Conservation (phyloP, 2,888 invertebrate species). For the Hemistola chrysoprasaria region DNA sequence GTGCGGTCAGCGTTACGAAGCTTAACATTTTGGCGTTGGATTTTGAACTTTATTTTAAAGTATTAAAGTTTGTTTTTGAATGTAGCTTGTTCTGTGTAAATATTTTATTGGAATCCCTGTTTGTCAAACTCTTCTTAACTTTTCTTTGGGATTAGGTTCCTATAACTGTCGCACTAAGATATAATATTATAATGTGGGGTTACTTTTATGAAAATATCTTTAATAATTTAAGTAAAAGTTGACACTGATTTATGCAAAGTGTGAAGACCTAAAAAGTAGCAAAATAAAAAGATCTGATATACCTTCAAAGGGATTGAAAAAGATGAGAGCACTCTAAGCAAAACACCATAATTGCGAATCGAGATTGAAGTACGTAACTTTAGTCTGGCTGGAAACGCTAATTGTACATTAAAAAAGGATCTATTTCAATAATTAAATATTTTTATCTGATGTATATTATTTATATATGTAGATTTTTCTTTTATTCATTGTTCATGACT, state of each 20-base stretch:
- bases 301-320: conserved; percentile 1
- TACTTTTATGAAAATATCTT: no score
- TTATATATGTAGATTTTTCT: no score
- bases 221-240: no score
- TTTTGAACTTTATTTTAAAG: not conserved
- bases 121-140: conserved; percentile 3
- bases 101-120: not conserved
- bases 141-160: not conserved
- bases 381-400: no score
- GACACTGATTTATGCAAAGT: no score
- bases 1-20: conserved; percentile 16
- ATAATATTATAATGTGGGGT: no score
- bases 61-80: not conserved
- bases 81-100: not conserved
- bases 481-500: no score
- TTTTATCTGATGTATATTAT: no score
- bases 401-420: no score
- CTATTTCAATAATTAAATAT: no score
- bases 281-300: conserved; percentile 21
- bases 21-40: not conserved
- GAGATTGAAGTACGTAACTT: not conserved
- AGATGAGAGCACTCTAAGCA: conserved; percentile 4
- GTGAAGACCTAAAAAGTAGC: not conserved
- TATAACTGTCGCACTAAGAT: no score
- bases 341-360: not conserved